phyloP scores from a whole-genome alignment of 2,113 vertebrate species.

The Corythoichthys haematopterus region DNA sequence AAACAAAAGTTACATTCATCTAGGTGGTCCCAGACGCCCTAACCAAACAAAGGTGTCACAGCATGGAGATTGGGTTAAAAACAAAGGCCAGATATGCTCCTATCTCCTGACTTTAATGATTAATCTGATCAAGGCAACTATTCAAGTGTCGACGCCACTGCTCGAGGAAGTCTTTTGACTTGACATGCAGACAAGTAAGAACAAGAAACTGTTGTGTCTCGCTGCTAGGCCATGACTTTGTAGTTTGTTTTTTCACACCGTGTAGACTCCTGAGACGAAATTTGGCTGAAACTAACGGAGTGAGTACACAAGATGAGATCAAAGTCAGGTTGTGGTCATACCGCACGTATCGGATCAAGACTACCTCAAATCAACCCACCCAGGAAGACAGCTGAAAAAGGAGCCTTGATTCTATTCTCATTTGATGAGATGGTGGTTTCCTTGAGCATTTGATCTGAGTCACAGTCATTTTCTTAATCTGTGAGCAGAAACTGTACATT shows the following conservation, averaged over 20 bases:
- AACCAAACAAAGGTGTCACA: constrained; percentile 62
- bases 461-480: no score
- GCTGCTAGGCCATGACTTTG: constrained; percentile 7
- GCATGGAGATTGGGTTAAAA: constrained; percentile 53
- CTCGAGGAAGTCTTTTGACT: constrained; percentile 50
- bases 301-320: neutral
- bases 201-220: constrained; percentile 73
- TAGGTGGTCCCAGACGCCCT: constrained; percentile 72
- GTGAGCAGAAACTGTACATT: neutral
- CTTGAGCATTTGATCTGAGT: neutral
- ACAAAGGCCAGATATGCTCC: constrained; percentile 45
- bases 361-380: neutral
- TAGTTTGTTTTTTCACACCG: neutral
- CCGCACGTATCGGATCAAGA: neutral
- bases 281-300: neutral
- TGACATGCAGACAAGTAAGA: constrained; percentile 60
- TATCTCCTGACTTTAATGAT: constrained; percentile 70
- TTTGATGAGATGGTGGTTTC: neutral
- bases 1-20: constrained; percentile 61
- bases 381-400: neutral
- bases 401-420: neutral
- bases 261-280: neutral
- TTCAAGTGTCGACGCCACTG: constrained; percentile 63
- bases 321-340: neutral
- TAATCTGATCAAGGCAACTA: constrained; percentile 71